Conservation (phyloP, 2,888 invertebrate genomes). For the Bibio marci region DNA sequence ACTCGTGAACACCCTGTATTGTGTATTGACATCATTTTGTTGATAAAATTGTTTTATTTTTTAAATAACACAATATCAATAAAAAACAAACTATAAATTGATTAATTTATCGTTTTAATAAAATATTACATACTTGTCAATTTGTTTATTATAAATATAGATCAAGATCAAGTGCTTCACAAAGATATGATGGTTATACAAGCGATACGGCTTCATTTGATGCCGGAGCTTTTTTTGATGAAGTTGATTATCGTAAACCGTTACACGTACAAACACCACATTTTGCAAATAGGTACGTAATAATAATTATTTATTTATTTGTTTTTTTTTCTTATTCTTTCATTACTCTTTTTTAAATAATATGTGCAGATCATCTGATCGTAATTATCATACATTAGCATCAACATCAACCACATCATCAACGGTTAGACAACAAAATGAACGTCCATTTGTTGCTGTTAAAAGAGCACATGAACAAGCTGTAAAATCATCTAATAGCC, state of each 20-base stretch:
- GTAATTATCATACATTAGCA: slow-evolving; percentile 28
- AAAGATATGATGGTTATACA: slow-evolving; percentile 16
- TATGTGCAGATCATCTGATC: slow-evolving; percentile 15
- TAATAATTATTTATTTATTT: too few relatives aligned
- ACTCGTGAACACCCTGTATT: too few relatives aligned
- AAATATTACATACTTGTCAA: too few relatives aligned
- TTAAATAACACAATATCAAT: too few relatives aligned
- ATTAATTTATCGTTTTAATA: too few relatives aligned
- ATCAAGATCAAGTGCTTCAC: slow-evolving; percentile 11
- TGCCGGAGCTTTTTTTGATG: slow-evolving; percentile 10
- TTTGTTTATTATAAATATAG: too few relatives aligned
- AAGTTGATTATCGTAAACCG: slow-evolving; percentile 14
- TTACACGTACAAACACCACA: slow-evolving; percentile 16
- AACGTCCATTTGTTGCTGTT: slow-evolving; percentile 45
- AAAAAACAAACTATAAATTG: too few relatives aligned
- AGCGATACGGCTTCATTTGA: slow-evolving; percentile 16
- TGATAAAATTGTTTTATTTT: too few relatives aligned
- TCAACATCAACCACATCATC: slow-evolving; percentile 11
- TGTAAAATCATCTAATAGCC: slow-evolving; percentile 13
- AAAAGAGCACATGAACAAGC: slow-evolving; percentile 36
- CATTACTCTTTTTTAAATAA: too few relatives aligned
- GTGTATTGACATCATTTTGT: too few relatives aligned
- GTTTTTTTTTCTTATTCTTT: too few relatives aligned
- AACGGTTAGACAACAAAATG: slow-evolving; percentile 18
- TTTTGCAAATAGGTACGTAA: not conserved